Conservation (phyloP, 2,888 invertebrate species). For the Pristionchus entomophagus region DNA sequence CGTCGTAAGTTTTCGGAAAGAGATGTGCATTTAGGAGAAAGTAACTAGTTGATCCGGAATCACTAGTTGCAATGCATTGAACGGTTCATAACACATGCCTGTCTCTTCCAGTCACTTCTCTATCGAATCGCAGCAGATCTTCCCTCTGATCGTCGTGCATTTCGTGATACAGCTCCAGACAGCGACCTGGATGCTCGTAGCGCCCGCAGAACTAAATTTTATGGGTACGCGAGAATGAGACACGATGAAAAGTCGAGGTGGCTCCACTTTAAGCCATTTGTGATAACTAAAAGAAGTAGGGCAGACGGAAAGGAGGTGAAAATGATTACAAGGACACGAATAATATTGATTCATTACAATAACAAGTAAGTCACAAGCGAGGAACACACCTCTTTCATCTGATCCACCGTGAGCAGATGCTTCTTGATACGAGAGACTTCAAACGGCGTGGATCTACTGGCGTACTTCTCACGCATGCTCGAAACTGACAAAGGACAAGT, state of each 20-base stretch:
- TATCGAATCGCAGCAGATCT: background rate
- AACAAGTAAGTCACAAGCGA: no score
- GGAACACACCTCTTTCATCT: background rate
- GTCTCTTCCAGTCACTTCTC: background rate
- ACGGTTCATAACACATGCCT: background rate
- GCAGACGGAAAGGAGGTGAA: no score
- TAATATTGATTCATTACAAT: no score
- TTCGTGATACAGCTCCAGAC: conserved; percentile 4
- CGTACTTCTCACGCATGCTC: background rate
- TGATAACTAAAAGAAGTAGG: no score
- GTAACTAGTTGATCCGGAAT: no score
- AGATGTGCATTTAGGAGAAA: no score
- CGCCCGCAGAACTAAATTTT: background rate
- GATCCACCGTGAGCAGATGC: conserved; percentile 12
- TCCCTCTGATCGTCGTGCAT: conserved; percentile 16
- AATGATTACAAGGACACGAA: no score
- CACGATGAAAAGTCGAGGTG: no score
- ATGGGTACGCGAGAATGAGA: no score
- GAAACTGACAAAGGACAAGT: background rate
- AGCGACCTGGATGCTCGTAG: background rate
- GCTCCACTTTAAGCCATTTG: no score
- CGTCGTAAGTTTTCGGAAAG: no score
- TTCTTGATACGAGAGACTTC: conserved; percentile 20
- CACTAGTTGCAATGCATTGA: no score
- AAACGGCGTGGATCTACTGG: background rate